Conservation (phyloP, 2,888 invertebrate species). For the Drosophila merina region DNA sequence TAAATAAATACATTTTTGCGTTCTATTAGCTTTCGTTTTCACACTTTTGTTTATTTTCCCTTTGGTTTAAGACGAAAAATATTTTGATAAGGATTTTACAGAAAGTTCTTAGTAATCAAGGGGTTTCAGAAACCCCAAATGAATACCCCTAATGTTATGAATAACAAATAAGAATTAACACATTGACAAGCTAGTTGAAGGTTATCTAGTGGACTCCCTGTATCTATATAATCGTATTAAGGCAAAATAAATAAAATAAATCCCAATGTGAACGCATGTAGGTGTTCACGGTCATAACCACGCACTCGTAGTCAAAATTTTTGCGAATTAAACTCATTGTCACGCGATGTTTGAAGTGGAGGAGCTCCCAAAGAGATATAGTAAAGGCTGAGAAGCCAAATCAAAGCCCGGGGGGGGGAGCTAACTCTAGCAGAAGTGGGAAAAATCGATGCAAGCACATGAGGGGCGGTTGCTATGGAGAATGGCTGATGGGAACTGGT, state of each 20-base stretch:
- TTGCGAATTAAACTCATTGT: constrained; percentile 1
- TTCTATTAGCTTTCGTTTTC: constrained; percentile 39
- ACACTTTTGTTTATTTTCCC: constrained; percentile 33
- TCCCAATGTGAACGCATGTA: background rate
- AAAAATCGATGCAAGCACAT: constrained; percentile 61
- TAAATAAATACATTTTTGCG: constrained; percentile 33
- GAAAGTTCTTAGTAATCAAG: background rate
- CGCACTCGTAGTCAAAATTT: background rate
- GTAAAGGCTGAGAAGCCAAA: background rate
- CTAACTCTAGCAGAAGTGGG: constrained; percentile 4
- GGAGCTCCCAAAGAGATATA: background rate
- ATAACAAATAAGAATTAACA: background rate
- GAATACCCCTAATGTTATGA: no score
- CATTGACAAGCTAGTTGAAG: constrained; percentile 5
- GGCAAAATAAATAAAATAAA: background rate
- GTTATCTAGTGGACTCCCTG: background rate
- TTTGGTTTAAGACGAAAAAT: background rate
- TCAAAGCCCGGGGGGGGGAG: constrained; percentile 8
- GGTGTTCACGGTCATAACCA: constrained; percentile 9
- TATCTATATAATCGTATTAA: background rate
- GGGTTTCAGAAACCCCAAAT: background rate
- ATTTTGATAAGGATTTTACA: constrained; percentile 12
- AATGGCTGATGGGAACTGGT: constrained; percentile 1
- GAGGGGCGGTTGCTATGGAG: background rate
- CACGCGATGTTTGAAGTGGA: background rate